Evolutionary conservation across 1,140 invertebrate species (phyloP).

Genomic region (Lordiphosa clarofinis): DNA sequence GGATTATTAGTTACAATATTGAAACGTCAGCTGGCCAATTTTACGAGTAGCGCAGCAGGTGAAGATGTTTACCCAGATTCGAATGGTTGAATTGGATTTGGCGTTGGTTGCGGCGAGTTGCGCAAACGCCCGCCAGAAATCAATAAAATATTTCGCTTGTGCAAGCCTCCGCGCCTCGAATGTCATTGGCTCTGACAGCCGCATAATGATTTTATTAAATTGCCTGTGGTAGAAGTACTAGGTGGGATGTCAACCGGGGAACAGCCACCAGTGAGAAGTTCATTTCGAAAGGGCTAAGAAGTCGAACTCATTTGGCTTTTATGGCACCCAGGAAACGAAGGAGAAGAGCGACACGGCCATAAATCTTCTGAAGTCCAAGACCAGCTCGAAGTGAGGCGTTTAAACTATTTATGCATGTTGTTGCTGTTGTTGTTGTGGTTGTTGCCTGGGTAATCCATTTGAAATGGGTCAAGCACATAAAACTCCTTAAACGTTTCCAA

Average conservation of each 20-base stretch:
- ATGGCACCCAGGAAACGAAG: constrained; percentile 11
- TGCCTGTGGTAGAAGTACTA: constrained; percentile 1
- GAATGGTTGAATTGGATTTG: constrained; percentile 30
- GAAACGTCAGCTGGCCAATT: constrained; percentile 10
- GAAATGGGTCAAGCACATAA: constrained; percentile 69
- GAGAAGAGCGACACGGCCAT: constrained; percentile 43
- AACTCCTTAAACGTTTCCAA: constrained; percentile 73
- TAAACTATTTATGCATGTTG: constrained; percentile 63
- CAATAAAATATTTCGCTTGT: constrained; percentile 48
- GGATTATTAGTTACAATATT: constrained; percentile 18
- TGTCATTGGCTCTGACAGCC: constrained; percentile 33
- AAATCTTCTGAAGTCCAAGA: constrained; percentile 67
- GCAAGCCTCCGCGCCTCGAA: constrained; percentile 17
- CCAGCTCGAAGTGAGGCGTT: constrained; percentile 45
- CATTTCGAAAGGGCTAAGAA: background rate
- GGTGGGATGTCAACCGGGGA: constrained; percentile 2
- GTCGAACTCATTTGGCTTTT: too few species aligned
- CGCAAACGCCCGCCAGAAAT: constrained; percentile 49
- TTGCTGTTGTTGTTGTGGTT: constrained; percentile 3
- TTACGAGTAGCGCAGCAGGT: constrained; percentile 35
- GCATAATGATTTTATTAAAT: constrained; percentile 49
- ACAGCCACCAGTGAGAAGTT: background rate
- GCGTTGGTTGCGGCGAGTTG: constrained; percentile 21
- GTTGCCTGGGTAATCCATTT: constrained; percentile 66
- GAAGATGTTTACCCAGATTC: constrained; percentile 57